Evolutionary conservation across 1,140 invertebrate species (phyloP).

Genomic region (Teleogryllus occipitalis): DNA sequence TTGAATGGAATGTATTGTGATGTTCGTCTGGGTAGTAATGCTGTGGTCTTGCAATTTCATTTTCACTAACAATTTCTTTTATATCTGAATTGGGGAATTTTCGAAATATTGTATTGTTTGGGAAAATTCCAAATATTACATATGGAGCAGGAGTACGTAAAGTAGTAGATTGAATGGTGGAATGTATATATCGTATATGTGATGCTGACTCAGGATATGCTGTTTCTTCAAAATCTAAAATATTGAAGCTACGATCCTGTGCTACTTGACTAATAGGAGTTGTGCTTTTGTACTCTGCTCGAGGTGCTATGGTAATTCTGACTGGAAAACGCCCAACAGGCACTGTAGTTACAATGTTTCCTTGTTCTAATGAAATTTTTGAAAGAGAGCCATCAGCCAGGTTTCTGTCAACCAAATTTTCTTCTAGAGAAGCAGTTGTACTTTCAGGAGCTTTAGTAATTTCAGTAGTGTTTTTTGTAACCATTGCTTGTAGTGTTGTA

Average conservation of each 20-base stretch:
- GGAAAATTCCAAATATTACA: constrained; percentile 23
- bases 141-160: constrained; percentile 19
- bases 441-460: neutral
- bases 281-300: neutral
- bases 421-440: neutral
- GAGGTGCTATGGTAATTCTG: neutral
- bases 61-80: constrained; percentile 20
- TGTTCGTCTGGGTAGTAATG: constrained; percentile 18
- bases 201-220: neutral
- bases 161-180: constrained; percentile 13
- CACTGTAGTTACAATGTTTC: neutral
- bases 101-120: constrained; percentile 20
- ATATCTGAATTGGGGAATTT: constrained; percentile 20
- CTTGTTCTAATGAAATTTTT: neutral
- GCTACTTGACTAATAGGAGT: neutral
- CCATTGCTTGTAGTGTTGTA: neutral
- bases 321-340: neutral
- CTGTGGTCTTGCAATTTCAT: constrained; percentile 18
- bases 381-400: neutral
- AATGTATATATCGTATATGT: neutral
- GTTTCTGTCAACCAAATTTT: neutral
- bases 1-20: neutral
- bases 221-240: constrained; percentile 3
- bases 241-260: neutral
- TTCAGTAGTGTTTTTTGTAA: neutral